Evolutionary conservation across 2,888 invertebrate genomes (phyloP).

Genomic region (Habrosyne pyritoides): DNA sequence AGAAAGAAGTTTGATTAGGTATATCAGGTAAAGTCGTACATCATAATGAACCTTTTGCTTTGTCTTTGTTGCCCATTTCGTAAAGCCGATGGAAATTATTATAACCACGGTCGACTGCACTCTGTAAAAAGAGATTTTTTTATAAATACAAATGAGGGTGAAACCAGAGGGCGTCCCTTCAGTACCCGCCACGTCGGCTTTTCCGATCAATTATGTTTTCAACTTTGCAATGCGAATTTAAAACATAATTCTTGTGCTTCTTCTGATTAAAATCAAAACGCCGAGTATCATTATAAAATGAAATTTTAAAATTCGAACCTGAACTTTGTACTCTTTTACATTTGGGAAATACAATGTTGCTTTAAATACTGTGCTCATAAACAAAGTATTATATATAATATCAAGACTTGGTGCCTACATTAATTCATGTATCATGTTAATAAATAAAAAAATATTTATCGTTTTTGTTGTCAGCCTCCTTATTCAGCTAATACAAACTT

Average conservation of each 20-base stretch:
- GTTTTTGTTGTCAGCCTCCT: constrained; percentile 8
- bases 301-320: too few relatives aligned
- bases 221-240: constrained; percentile 31
- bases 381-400: too few relatives aligned
- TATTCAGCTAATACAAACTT: too few relatives aligned
- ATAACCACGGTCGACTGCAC: constrained; percentile 5
- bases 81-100: not conserved
- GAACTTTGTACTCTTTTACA: too few relatives aligned
- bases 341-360: too few relatives aligned
- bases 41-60: not conserved
- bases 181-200: constrained; percentile 19
- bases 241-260: constrained; percentile 16
- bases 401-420: too few relatives aligned
- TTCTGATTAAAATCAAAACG: not conserved
- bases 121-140: not conserved
- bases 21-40: too few relatives aligned
- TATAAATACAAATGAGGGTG: constrained; percentile 3
- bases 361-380: too few relatives aligned
- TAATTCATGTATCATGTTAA: not conserved
- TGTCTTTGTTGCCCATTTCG: not conserved
- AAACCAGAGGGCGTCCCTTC: not conserved
- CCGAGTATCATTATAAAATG: too few relatives aligned
- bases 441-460: constrained; percentile 3
- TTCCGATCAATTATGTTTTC: constrained; percentile 38
- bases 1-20: too few relatives aligned